Conservation (phyloP, 92 coral and sea anemone genomes). For the Siderastrea siderea region DNA sequence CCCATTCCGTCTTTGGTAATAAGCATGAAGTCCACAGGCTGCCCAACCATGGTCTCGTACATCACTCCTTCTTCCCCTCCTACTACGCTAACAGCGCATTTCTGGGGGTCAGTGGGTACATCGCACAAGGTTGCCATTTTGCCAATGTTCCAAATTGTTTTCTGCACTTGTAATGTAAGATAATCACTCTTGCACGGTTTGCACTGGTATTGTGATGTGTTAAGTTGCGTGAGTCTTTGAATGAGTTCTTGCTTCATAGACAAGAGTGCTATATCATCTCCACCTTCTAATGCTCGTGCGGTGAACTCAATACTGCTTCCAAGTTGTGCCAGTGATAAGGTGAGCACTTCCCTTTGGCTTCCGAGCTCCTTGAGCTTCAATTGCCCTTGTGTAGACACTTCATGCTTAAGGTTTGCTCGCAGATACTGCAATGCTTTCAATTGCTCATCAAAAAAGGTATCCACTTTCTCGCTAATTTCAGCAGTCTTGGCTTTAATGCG, state of each 20-base stretch:
- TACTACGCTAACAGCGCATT: slow-evolving; percentile 10
- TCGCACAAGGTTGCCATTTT: too few species aligned
- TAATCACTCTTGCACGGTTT: slow-evolving; percentile 55
- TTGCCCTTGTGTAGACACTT: too few species aligned
- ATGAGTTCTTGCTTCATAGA: slow-evolving; percentile 56
- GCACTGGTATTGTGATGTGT: slow-evolving; percentile 19
- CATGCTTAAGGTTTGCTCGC: slow-evolving; percentile 39
- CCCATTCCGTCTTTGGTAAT: neutral
- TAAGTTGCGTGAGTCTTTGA: slow-evolving; percentile 34
- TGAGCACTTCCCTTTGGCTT: too few species aligned
- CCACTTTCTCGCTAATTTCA: slow-evolving; percentile 31
- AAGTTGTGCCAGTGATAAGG: slow-evolving; percentile 49
- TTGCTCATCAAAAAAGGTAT: slow-evolving; percentile 57
- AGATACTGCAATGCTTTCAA: slow-evolving; percentile 36
- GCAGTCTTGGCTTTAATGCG: too few species aligned
- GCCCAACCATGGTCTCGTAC: slow-evolving; percentile 18
- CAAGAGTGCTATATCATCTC: slow-evolving; percentile 63
- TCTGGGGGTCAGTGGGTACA: neutral
- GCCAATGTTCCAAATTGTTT: neutral
- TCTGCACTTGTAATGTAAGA: slow-evolving; percentile 1
- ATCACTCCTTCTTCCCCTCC: slow-evolving; percentile 28
- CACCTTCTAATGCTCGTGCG: slow-evolving; percentile 55
- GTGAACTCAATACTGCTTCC: slow-evolving; percentile 62
- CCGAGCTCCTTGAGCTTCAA: too few species aligned
- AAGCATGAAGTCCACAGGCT: slow-evolving; percentile 1